Evolutionary conservation across 2,888 invertebrate species (phyloP).

Genomic region (Morinoia aosen): DNA sequence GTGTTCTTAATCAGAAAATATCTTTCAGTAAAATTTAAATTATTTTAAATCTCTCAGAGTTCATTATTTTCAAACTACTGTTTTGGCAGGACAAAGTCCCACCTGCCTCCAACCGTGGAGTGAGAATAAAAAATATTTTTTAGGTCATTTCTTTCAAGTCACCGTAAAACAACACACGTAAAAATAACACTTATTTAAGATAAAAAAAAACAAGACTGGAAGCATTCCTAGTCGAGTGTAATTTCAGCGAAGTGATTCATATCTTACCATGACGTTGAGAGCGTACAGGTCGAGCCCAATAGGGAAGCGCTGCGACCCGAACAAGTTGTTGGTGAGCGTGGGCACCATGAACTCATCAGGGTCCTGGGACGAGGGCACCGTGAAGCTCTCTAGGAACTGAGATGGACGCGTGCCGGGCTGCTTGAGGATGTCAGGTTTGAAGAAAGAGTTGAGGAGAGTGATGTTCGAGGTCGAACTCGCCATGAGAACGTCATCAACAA

Average conservation of each 20-base stretch:
- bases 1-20: background rate
- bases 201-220: too few relatives aligned
- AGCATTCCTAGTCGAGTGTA: too few relatives aligned
- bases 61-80: background rate
- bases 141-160: background rate
- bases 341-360: constrained; percentile 58
- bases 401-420: constrained; percentile 55
- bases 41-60: background rate
- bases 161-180: too few relatives aligned
- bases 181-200: too few relatives aligned
- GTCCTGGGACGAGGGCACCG: constrained; percentile 54
- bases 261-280: constrained; percentile 60
- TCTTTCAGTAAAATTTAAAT: background rate
- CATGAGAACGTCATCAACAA: constrained; percentile 60
- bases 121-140: background rate
- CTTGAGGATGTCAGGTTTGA: constrained; percentile 53
- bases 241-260: background rate
- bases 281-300: constrained; percentile 62
- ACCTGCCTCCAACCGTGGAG: background rate
- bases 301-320: constrained; percentile 55
- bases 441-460: constrained; percentile 56
- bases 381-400: constrained; percentile 57
- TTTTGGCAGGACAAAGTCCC: background rate
- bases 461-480: constrained; percentile 26
- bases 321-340: constrained; percentile 59